These are phyloP conservation scores for Thymelicus sylvestris DNA, from an alignment of 2,888 invertebrate genomes.

Conservation along the genomic window DNA sequence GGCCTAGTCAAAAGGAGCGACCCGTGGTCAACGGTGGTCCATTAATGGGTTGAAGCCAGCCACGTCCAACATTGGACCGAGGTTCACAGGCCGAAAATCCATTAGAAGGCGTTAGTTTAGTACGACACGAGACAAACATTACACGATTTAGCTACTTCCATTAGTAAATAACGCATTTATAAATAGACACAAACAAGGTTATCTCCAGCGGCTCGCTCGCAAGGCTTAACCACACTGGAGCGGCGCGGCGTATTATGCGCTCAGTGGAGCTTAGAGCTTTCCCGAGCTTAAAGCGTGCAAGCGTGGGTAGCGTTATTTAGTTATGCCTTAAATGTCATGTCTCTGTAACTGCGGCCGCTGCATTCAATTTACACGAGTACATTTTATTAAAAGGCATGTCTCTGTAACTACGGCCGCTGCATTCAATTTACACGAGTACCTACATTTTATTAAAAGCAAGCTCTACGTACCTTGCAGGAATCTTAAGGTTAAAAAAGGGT, in stretches of 20 bases:
- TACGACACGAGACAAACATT: no score
- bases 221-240: slow-evolving; percentile 11
- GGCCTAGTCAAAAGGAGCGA: no score
- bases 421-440: not conserved
- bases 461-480: no score
- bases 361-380: not conserved
- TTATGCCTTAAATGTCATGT: slow-evolving; percentile 7
- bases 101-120: no score
- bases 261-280: slow-evolving; percentile 15
- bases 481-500: no score
- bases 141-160: not conserved
- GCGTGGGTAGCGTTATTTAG: slow-evolving; percentile 7
- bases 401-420: not conserved
- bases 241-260: slow-evolving; percentile 4
- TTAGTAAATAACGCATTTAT: slow-evolving; percentile 5
- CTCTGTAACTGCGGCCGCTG: not conserved
- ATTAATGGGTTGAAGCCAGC: no score
- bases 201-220: slow-evolving; percentile 3
- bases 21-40: no score
- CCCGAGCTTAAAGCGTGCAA: slow-evolving; percentile 11
- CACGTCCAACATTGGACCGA: no score
- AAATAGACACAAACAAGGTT: slow-evolving; percentile 12
- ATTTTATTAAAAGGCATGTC: not conserved
- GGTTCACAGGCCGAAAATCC: no score
- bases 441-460: not conserved